phyloP scores from a whole-genome alignment of 2,888 invertebrate species.

The Nomada fucata region DNA sequence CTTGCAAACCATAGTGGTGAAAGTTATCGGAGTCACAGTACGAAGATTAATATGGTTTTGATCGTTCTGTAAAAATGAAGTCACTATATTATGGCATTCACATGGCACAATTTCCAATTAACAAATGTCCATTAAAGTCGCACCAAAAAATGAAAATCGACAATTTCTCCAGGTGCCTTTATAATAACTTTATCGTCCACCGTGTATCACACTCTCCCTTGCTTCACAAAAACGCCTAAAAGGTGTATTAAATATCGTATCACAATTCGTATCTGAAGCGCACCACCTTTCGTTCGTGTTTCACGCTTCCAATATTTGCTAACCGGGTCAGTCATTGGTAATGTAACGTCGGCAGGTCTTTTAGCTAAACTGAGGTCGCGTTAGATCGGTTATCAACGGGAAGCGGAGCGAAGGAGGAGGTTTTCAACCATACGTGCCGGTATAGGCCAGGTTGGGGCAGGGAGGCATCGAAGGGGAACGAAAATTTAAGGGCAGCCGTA shows the following conservation, averaged over 20 bases:
- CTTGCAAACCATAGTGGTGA: slow-evolving; percentile 9
- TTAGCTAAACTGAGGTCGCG: neutral
- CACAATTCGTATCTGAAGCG: slow-evolving; percentile 10
- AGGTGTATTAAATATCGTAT: slow-evolving; percentile 18
- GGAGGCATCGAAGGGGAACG: slow-evolving; percentile 60
- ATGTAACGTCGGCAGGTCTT: neutral
- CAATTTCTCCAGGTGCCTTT: no score
- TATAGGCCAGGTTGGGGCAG: slow-evolving; percentile 42
- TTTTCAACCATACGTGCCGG: slow-evolving; percentile 53
- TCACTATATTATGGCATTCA: no score
- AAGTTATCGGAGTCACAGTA: no score
- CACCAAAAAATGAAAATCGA: no score
- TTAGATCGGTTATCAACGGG: slow-evolving; percentile 13
- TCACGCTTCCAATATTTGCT: slow-evolving; percentile 21
- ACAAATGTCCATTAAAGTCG: no score
- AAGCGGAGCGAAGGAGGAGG: slow-evolving; percentile 13
- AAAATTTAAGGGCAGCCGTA: slow-evolving; percentile 75
- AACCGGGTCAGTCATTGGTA: slow-evolving; percentile 13
- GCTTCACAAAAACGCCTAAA: slow-evolving; percentile 28
- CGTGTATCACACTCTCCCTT: slow-evolving; percentile 21
- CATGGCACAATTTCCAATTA: no score
- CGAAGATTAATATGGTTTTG: no score
- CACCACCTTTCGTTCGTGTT: slow-evolving; percentile 1
- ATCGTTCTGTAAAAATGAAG: no score
- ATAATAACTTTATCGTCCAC: no score